These are phyloP conservation scores for Cricetomys ansorgei DNA, from an alignment of 2,113 vertebrate genomes.

Conservation along the genomic window DNA sequence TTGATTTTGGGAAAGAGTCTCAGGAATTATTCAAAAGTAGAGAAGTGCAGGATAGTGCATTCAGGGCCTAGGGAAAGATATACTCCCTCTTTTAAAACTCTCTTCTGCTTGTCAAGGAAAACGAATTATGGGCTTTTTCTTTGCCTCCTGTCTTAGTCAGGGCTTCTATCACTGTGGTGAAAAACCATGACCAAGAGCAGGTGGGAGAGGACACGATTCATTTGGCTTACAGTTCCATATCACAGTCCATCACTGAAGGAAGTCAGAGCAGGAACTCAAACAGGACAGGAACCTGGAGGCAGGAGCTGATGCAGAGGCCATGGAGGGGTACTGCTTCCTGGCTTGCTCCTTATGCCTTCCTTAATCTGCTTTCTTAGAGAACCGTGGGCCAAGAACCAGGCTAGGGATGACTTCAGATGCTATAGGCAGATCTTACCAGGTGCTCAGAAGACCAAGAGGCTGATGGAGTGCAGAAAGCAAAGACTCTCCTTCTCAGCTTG, in stretches of 20 bases:
- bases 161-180: neutral
- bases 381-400: too few relatives aligned
- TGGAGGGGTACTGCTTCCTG: neutral
- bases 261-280: neutral
- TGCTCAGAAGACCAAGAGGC: too few relatives aligned
- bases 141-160: neutral
- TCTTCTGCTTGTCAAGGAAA: neutral
- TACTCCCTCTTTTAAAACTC: neutral
- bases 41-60: neutral
- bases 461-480: too few relatives aligned
- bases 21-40: neutral
- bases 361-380: neutral
- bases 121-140: neutral
- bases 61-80: neutral
- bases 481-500: too few relatives aligned
- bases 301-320: neutral
- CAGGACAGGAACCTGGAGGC: neutral
- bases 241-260: neutral
- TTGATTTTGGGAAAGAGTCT: neutral
- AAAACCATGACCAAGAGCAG: neutral
- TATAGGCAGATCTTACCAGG: too few relatives aligned
- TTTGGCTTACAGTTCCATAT: neutral
- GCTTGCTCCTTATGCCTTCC: neutral
- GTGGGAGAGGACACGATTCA: neutral
- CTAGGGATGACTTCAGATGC: too few relatives aligned